These are phyloP conservation scores for Serranus cabrilla DNA, from an alignment of 2,797 vertebrate genomes.

Conservation along the genomic window DNA sequence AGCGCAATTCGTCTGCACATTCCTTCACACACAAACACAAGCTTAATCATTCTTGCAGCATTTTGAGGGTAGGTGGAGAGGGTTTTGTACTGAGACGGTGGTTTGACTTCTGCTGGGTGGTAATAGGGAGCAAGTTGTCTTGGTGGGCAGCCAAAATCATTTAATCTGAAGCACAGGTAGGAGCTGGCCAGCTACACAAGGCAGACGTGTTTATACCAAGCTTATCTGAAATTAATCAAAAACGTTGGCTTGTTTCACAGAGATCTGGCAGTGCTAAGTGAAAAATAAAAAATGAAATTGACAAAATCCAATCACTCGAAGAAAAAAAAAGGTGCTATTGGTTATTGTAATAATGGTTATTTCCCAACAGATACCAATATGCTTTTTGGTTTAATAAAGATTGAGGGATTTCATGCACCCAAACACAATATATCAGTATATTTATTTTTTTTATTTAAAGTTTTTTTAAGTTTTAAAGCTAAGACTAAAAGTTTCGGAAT, in stretches of 20 bases:
- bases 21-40: not conserved
- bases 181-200: constrained; percentile 18
- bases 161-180: constrained; percentile 46
- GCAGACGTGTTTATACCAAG: constrained; percentile 12
- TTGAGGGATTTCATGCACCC: not conserved
- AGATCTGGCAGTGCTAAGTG: not conserved
- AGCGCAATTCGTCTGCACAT: not conserved
- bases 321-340: not conserved
- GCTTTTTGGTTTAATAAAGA: not conserved
- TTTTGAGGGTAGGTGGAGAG: constrained; percentile 28
- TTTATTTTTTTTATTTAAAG: too few relatives aligned
- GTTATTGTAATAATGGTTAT: constrained; percentile 2
- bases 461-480: not conserved
- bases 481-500: not conserved
- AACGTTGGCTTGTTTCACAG: constrained; percentile 41
- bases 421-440: too few relatives aligned
- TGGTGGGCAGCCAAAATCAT: constrained; percentile 48
- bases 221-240: constrained; percentile 46
- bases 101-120: constrained; percentile 36
- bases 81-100: not conserved
- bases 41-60: not conserved
- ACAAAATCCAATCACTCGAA: constrained; percentile 14
- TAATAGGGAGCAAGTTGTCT: constrained; percentile 51
- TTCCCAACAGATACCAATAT: not conserved
- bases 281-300: constrained; percentile 8